A percentile compares a stretch with the other conserved stretches of the same genome.
Evolutionary conservation across 23 tunicate genomes (phyloP).

Genomic region (Clavelina lepadiformis): DNA sequence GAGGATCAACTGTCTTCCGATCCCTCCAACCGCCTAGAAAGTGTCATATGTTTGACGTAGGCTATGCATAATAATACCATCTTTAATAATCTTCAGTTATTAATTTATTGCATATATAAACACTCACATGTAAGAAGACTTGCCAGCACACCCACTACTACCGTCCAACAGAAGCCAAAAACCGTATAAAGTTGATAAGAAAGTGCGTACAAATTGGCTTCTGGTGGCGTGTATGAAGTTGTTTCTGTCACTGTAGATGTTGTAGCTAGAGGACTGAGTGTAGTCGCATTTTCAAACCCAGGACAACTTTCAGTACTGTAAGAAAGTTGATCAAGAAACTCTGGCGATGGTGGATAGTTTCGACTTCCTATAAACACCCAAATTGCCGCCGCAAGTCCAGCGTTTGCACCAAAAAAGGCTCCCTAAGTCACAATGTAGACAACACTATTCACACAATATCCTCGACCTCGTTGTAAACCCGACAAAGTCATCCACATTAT

Average conservation of each 20-base stretch:
- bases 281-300: no score
- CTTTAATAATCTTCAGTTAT: no score
- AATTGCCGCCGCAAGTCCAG: constrained; percentile 17
- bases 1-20: constrained; percentile 35
- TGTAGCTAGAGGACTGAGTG: not conserved
- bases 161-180: constrained; percentile 42
- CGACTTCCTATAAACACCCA: constrained; percentile 27
- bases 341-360: constrained; percentile 25
- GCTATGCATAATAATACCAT: no score
- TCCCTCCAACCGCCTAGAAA: constrained; percentile 59
- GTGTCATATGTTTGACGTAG: no score
- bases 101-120: no score
- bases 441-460: no score
- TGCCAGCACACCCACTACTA: constrained; percentile 40
- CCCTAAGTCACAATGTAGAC: constrained; percentile 24
- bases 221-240: constrained; percentile 30
- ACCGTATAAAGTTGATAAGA: constrained; percentile 42
- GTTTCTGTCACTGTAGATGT: not conserved
- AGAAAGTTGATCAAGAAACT: constrained; percentile 10
- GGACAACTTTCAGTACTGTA: not conserved
- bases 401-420: constrained; percentile 14
- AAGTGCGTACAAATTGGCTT: constrained; percentile 65
- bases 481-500: no score
- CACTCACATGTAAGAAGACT: constrained; percentile 50
- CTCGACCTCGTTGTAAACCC: no score